Base-by-base conservation (phyloP, 2,888 invertebrate species). In the Lamellibrachia satsuma region DNA sequence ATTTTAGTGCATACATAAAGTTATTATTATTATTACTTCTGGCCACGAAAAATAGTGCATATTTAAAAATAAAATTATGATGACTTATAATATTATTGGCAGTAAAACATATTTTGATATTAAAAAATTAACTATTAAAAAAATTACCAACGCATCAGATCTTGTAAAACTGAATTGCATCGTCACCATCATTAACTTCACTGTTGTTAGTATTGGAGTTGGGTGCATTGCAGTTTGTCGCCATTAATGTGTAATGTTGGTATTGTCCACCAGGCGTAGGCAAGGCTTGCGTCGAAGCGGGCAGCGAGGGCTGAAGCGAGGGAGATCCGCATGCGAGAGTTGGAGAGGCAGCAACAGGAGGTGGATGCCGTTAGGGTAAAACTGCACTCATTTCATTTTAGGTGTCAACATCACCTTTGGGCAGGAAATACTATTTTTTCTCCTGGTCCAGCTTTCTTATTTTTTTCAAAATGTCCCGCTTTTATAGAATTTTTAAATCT, bases 271-370 rank as follows among this genome's bases (percentile, higher is more conserved):
- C 97, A 99, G 99, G 99, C 99, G 93, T 99, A 99, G 97, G 98
- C 99, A 94, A 97, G 99, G 94, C 97, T 99, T 96, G 98, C 99
- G 95, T 99, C 99, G 93, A 97, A 99, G 96, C 97, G 99, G 94
- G 99, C 99, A 96, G 99, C 99, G 90, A 97, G 99, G 94, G 99
- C 99, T n/a, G 99, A 99, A 97, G 99, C 99, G 92, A 97, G 99
- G 93, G 99, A 99, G 97, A 99, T 99, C 95, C 98, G 99, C 95
- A 98, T 99, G 98, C 97, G 98, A 94, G 99, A 99, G 97, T 97
- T 99, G 95, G 99, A 99, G 97, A 97, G 98, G 91, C 99, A 99
- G 97, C 99, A 99, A 96, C 98, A 98, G 95, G 99, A 99, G 96
- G 98, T 98, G 95, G 93, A 94, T 92, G 39, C 52, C 15, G 4